Base-by-base conservation (phyloP, 2,888 invertebrate genomes). In the Tenthredo mesomela region DNA sequence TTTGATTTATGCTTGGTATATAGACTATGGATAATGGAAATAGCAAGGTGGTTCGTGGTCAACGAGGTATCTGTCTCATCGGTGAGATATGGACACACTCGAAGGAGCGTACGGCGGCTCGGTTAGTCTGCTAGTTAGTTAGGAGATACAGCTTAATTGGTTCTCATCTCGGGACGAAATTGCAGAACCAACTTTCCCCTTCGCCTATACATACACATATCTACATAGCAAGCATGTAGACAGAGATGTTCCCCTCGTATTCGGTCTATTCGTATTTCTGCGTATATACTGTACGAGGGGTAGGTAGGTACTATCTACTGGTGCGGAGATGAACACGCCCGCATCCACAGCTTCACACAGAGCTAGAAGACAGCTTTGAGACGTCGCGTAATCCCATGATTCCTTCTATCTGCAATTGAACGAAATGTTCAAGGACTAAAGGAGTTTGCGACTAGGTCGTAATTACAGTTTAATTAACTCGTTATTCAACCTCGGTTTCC, bases 381-480 rank as follows among this genome's bases (percentile, higher is more conserved):
- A 67, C 29, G 33, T 75, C 78, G 84, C 78, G 84, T 65, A 78
- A 78, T 47, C 18, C 47, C 47, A 43, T 67, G 43, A 67, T 40
- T 33, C 29, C 75, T 33, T 18, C 75, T 78, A 77, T 84, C 65
- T 67, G 50, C 54, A 70, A 85, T 82, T 82, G 82, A 82, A 70
- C 82, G 58, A 70, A 80, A 61, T 70, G 82, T 85, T 58, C 80
- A 58, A 70, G 43, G 67, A 58, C 25, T 50, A 10, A 7, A 58
- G 21, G 61, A 61, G 61, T 29, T 50, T 12, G 78, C 67, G 84
- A 85, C 86, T 86, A 86, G 89, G 88, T 90, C 86, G 87, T 88
- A 89, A 89, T 89, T 88, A 87, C 86, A 82, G 84, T 87, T 89
- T 88, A 88, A 89, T 89, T 88, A 89, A 89, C 87, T 86, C 65